Conservation (phyloP, 53 echinoderm and acorn worm species). For the Henricia sp. region DNA sequence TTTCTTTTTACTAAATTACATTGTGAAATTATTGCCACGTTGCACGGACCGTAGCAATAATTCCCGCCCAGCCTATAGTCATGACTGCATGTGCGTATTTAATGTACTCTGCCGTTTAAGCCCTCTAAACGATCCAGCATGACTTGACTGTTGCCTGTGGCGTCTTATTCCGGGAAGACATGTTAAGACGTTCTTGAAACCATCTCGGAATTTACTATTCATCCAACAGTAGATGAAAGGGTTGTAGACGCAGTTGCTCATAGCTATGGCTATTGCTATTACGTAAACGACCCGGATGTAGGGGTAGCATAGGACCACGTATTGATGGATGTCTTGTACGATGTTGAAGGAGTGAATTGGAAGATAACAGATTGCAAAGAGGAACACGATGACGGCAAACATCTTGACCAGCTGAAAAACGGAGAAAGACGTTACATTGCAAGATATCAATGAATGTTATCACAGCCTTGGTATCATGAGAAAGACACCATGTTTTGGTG, state of each 20-base stretch:
- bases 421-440: too few relatives aligned
- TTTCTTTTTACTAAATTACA: too few relatives aligned
- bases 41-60: too few relatives aligned
- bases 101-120: constrained; percentile 36
- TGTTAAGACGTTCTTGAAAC: constrained; percentile 82
- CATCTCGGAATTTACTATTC: constrained; percentile 94
- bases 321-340: constrained; percentile 71
- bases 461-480: not conserved
- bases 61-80: too few relatives aligned
- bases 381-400: constrained; percentile 91
- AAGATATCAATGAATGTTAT: too few relatives aligned
- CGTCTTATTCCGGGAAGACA: constrained; percentile 77
- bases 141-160: constrained; percentile 1
- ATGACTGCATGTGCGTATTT: constrained; percentile 57
- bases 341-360: constrained; percentile 93
- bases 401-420: constrained; percentile 86
- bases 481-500: not conserved
- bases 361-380: constrained; percentile 91
- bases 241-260: constrained; percentile 96
- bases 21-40: too few relatives aligned
- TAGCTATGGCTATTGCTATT: constrained; percentile 63
- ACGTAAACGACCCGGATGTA: constrained; percentile 85
- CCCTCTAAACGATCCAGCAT: constrained; percentile 33
- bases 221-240: constrained; percentile 99
- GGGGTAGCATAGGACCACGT: constrained; percentile 57